Conservation (phyloP, 2,113 vertebrate species). For the Corvus hawaiiensis region DNA sequence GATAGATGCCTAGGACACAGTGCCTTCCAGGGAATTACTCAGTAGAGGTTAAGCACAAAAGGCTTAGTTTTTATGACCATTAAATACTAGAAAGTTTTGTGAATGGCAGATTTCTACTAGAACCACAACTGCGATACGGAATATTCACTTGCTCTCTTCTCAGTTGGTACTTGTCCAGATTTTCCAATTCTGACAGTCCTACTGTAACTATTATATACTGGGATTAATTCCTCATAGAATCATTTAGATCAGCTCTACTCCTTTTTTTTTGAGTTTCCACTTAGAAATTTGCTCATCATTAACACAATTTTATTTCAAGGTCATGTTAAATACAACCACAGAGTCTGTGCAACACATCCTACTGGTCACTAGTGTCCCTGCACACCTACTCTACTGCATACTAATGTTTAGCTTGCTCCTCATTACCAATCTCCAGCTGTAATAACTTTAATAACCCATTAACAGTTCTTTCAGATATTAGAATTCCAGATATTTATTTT, state of each 20-base stretch:
- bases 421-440: not conserved
- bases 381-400: not conserved
- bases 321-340: not conserved
- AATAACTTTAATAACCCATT: not conserved
- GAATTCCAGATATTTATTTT: not conserved
- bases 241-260: not conserved
- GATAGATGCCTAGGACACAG: accelerated
- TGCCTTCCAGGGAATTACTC: not conserved
- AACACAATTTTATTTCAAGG: not conserved
- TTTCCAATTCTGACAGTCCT: not conserved
- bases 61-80: not conserved
- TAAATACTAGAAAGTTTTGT: not conserved
- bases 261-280: not conserved
- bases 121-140: not conserved
- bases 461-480: not conserved
- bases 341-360: not conserved
- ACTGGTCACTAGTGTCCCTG: not conserved
- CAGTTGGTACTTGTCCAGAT: not conserved
- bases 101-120: not conserved
- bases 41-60: not conserved
- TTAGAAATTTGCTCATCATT: not conserved
- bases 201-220: not conserved
- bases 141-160: not conserved
- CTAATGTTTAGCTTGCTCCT: not conserved
- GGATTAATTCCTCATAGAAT: not conserved